Evolutionary conservation across 2,113 vertebrate genomes (phyloP).

Genomic region (Siphamia tubifer): DNA sequence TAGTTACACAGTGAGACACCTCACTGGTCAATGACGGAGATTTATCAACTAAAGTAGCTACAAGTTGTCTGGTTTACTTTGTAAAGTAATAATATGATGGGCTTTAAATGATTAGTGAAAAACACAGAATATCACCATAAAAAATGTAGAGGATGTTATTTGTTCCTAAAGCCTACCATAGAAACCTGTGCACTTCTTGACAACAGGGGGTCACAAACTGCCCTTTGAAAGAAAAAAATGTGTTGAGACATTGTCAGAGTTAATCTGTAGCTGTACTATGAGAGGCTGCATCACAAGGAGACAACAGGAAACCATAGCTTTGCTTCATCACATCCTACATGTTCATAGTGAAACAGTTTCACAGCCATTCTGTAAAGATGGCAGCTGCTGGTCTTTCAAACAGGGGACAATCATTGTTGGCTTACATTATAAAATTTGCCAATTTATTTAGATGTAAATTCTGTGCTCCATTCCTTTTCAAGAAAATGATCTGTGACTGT

Average conservation of each 20-base stretch:
- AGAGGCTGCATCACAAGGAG: slow-evolving; percentile 4
- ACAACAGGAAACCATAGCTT: background rate
- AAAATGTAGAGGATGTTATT: background rate
- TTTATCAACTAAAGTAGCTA: no score
- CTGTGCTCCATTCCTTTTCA: no score
- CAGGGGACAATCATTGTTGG: no score
- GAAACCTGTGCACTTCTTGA: slow-evolving; percentile 38
- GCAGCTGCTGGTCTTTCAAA: no score
- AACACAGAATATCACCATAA: background rate
- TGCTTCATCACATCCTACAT: background rate
- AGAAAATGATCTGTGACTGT: no score
- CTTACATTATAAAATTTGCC: no score
- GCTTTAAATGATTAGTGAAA: no score
- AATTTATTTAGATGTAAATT: no score
- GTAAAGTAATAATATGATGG: no score
- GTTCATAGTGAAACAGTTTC: background rate
- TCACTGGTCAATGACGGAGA: no score
- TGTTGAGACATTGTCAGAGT: slow-evolving; percentile 67
- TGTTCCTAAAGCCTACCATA: slow-evolving; percentile 9
- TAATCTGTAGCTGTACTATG: slow-evolving; percentile 42
- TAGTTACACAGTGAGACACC: no score
- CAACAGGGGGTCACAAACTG: slow-evolving; percentile 58
- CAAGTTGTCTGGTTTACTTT: no score
- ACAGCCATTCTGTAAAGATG: background rate
- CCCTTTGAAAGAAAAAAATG: slow-evolving; percentile 62